Evolutionary conservation across 2,113 vertebrate genomes (phyloP).

Genomic region (Prochilodus magdalenae): DNA sequence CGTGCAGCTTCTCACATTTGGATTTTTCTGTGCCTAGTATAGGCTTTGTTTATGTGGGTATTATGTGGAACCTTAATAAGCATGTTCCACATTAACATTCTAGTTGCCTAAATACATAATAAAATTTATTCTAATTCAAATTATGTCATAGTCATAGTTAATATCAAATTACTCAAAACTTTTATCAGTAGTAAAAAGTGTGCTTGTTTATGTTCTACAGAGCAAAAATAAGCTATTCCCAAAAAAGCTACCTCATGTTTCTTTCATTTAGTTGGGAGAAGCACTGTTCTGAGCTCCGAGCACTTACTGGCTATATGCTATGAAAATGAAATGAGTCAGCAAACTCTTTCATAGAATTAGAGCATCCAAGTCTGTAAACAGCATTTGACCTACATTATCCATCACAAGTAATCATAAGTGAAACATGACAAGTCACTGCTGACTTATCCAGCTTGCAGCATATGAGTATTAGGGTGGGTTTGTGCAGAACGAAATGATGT

Average conservation of each 20-base stretch:
- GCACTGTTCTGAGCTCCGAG: neutral
- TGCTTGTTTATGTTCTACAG: too few relatives aligned
- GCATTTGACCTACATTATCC: conserved; percentile 1
- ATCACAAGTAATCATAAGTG: neutral
- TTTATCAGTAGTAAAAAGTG: too few relatives aligned
- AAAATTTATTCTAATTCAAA: too few relatives aligned
- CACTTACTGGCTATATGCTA: neutral
- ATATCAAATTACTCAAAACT: too few relatives aligned
- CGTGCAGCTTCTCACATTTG: neutral
- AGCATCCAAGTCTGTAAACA: neutral
- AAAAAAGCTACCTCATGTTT: neutral
- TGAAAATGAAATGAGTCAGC: neutral
- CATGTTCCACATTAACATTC: too few relatives aligned
- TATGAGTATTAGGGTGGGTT: neutral
- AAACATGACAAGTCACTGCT: neutral
- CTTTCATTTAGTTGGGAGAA: neutral
- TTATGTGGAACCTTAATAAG: too few relatives aligned
- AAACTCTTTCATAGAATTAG: neutral
- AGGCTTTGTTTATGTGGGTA: too few relatives aligned
- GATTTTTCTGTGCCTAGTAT: too few relatives aligned
- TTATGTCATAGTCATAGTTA: too few relatives aligned
- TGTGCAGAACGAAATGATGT: neutral
- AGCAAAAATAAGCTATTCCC: too few relatives aligned
- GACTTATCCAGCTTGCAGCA: neutral
- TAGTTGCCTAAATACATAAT: too few relatives aligned